These are phyloP conservation scores for Drosophila sordidapex DNA, from an alignment of 2,888 invertebrate genomes.

Conservation along the genomic window DNA sequence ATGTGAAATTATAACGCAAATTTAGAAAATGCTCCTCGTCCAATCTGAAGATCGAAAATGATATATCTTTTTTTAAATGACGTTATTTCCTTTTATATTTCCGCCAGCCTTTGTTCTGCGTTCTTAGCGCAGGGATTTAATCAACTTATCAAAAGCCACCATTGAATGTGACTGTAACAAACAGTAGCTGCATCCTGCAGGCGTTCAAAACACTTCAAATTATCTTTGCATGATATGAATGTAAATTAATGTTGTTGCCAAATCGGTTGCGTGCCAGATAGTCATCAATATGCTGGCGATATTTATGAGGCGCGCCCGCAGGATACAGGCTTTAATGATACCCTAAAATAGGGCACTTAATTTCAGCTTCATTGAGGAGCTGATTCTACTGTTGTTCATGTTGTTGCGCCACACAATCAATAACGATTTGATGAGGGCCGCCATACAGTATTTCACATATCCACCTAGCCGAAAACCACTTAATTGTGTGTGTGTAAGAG, in stretches of 20 bases:
- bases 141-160: constrained; percentile 12
- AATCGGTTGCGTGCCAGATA: constrained; percentile 75
- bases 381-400: constrained; percentile 21
- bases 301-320: constrained; percentile 80
- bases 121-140: constrained; percentile 14
- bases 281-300: constrained; percentile 78
- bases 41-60: not conserved
- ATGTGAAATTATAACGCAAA: not conserved
- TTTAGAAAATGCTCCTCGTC: not conserved
- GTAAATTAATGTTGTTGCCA: constrained; percentile 28
- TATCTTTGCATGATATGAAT: constrained; percentile 54
- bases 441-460: constrained; percentile 63
- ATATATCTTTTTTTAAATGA: not conserved
- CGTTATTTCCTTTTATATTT: constrained; percentile 1
- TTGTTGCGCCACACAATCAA: constrained; percentile 59
- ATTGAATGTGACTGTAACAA: constrained; percentile 34
- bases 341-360: constrained; percentile 77
- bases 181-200: constrained; percentile 57
- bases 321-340: constrained; percentile 80
- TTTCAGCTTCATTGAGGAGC: constrained; percentile 60
- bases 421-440: constrained; percentile 74
- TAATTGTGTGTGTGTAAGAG: constrained; percentile 47
- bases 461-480: constrained; percentile 65
- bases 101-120: not conserved
- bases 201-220: constrained; percentile 76